Conservation (phyloP, 2,113 vertebrate species). For the Meriones unguiculatus region DNA sequence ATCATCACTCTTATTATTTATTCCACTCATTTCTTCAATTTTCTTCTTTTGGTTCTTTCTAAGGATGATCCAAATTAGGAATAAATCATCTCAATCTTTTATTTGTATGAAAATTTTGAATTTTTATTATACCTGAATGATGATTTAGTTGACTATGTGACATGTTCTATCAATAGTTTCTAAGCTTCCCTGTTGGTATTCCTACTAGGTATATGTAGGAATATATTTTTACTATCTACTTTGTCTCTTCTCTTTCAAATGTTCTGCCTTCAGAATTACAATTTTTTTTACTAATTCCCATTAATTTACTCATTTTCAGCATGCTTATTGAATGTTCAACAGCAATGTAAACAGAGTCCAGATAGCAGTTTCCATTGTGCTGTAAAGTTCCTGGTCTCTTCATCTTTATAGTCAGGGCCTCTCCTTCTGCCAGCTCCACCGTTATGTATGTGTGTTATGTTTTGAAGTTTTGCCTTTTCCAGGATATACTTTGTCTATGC, state of each 20-base stretch:
- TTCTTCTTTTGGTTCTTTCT: neutral
- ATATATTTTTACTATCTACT: neutral
- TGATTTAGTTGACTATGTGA: neutral
- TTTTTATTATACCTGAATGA: neutral
- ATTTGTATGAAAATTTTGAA: constrained; percentile 5
- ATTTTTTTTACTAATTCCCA: neutral
- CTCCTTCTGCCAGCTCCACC: neutral
- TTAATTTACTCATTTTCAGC: neutral
- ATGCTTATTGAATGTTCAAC: neutral
- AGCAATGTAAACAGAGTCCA: neutral
- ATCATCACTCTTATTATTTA: neutral
- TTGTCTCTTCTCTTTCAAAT: neutral
- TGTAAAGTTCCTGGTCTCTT: neutral
- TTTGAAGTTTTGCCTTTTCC: neutral
- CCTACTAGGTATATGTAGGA: neutral
- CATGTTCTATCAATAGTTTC: neutral
- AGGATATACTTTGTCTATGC: neutral
- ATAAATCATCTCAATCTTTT: neutral
- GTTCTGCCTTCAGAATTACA: neutral
- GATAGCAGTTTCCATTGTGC: neutral
- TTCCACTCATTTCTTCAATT: neutral
- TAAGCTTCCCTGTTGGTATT: neutral
- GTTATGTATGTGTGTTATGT: neutral
- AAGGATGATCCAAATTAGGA: neutral
- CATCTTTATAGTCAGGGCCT: neutral